Evolutionary conservation across 2,888 invertebrate genomes (phyloP).

Genomic region (Minunthozetes semirufus): DNA sequence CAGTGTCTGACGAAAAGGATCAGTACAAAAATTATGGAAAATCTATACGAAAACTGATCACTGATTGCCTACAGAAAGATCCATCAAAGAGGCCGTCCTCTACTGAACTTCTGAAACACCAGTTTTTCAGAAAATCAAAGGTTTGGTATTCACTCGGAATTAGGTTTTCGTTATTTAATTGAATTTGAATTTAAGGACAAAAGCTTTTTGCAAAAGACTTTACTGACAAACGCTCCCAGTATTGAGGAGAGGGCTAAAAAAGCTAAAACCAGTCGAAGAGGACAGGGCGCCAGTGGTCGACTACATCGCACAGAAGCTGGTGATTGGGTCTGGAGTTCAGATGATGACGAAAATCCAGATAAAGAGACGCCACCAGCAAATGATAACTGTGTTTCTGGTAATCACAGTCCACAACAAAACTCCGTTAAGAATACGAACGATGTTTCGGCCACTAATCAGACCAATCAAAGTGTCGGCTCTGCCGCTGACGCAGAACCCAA

Average conservation of each 20-base stretch:
- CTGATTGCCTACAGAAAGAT: constrained; percentile 93
- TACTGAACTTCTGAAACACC: constrained; percentile 87
- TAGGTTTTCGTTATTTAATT: background rate
- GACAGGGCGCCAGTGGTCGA: constrained; percentile 76
- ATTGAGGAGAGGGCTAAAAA: constrained; percentile 85
- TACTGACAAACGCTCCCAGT: constrained; percentile 77
- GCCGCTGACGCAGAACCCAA: background rate
- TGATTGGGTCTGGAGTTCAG: constrained; percentile 97
- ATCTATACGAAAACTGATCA: constrained; percentile 92
- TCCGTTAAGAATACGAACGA: background rate
- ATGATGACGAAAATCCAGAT: constrained; percentile 63
- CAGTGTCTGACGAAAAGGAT: constrained; percentile 89
- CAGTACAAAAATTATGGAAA: constrained; percentile 97
- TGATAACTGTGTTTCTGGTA: background rate
- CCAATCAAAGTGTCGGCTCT: background rate
- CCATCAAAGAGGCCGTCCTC: constrained; percentile 88
- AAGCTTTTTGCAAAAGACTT: constrained; percentile 74
- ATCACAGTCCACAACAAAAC: background rate
- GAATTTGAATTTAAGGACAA: constrained; percentile 56
- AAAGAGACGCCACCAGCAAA: background rate
- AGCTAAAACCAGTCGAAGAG: constrained; percentile 67
- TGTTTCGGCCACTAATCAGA: background rate
- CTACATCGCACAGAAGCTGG: constrained; percentile 90
- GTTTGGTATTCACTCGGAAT: constrained; percentile 38
- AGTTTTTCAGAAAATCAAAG: constrained; percentile 96